Evolutionary conservation across 2,113 vertebrate genomes (phyloP).

Genomic region (Pollachius pollachius): DNA sequence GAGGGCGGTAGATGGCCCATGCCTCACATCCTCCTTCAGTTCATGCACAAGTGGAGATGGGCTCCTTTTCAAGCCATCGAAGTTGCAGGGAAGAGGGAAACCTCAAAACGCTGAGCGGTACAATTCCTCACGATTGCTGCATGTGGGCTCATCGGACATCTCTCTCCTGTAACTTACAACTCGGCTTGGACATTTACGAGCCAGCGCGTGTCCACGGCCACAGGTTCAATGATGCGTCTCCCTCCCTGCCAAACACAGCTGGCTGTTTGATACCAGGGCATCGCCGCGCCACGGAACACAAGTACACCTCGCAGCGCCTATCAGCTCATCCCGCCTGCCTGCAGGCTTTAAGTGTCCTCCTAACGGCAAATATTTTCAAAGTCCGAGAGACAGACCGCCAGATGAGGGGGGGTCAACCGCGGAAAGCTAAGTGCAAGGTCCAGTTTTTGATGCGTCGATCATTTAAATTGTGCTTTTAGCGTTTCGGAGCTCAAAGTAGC

Average conservation of each 20-base stretch:
- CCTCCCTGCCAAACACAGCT: constrained; percentile 59
- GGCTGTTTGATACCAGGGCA: constrained; percentile 57
- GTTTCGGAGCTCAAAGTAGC: constrained; percentile 35
- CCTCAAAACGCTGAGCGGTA: constrained; percentile 42
- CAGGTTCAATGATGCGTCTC: constrained; percentile 61
- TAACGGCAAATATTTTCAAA: constrained; percentile 41
- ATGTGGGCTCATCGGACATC: constrained; percentile 31
- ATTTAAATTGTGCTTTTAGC: constrained; percentile 19
- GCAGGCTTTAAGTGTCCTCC: constrained; percentile 43
- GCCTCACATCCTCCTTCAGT: constrained; percentile 64
- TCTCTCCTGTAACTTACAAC: constrained; percentile 51
- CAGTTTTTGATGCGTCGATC: constrained; percentile 10
- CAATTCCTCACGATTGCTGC: constrained; percentile 47
- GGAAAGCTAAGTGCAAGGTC: neutral
- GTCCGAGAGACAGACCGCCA: constrained; percentile 4
- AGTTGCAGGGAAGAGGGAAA: constrained; percentile 62
- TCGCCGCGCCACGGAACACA: constrained; percentile 32
- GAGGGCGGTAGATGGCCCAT: constrained; percentile 66
- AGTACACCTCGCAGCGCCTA: constrained; percentile 48
- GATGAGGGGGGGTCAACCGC: neutral
- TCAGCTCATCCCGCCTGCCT: constrained; percentile 58
- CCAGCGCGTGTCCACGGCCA: constrained; percentile 18
- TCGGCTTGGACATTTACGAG: constrained; percentile 45
- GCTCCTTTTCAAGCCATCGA: constrained; percentile 63
- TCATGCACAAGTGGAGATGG: constrained; percentile 64